Percentiles rank a stretch among this genome's conserved stretches.
Conservation (phyloP, 2,113 vertebrate species). For the Odontesthes bonariensis region DNA sequence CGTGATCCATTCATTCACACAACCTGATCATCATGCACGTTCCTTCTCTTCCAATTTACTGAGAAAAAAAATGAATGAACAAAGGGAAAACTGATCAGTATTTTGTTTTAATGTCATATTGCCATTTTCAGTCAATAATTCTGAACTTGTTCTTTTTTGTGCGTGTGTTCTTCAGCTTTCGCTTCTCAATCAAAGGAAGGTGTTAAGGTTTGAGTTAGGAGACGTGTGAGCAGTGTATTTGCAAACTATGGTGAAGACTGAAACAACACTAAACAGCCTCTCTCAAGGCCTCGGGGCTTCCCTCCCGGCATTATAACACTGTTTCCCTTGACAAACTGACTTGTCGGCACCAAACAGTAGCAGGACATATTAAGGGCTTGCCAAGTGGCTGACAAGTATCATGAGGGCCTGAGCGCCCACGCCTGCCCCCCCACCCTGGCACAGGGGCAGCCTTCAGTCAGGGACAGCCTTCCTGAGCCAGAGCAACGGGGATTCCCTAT, state of each 20-base stretch:
- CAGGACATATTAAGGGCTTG: conserved; percentile 72
- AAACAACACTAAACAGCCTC: conserved; percentile 54
- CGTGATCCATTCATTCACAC: conserved; percentile 71
- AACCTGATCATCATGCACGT: conserved; percentile 35
- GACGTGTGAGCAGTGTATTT: conserved; percentile 28
- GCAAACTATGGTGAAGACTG: conserved; percentile 53
- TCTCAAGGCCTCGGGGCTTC: conserved; percentile 56
- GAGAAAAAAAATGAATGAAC: neutral
- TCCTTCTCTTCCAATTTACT: conserved; percentile 34
- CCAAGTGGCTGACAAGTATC: conserved; percentile 81
- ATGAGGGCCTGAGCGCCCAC: conserved; percentile 71
- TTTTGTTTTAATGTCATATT: conserved; percentile 6
- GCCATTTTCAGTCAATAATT: conserved; percentile 8
- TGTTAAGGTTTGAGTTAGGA: conserved; percentile 28
- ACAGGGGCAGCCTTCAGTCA: conserved; percentile 70
- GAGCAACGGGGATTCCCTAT: conserved; percentile 81
- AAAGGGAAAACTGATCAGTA: conserved; percentile 2
- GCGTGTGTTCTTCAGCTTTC: conserved; percentile 19
- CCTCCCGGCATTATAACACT: conserved; percentile 64
- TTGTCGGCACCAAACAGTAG: conserved; percentile 68
- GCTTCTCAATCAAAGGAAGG: conserved; percentile 12
- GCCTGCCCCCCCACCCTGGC: conserved; percentile 76
- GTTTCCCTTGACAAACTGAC: conserved; percentile 77
- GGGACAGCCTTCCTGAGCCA: conserved; percentile 71
- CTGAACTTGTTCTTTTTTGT: conserved; percentile 7